These are phyloP conservation scores for Bacillus rossius DNA, from an alignment of 1,140 invertebrate genomes.

Conservation along the genomic window DNA sequence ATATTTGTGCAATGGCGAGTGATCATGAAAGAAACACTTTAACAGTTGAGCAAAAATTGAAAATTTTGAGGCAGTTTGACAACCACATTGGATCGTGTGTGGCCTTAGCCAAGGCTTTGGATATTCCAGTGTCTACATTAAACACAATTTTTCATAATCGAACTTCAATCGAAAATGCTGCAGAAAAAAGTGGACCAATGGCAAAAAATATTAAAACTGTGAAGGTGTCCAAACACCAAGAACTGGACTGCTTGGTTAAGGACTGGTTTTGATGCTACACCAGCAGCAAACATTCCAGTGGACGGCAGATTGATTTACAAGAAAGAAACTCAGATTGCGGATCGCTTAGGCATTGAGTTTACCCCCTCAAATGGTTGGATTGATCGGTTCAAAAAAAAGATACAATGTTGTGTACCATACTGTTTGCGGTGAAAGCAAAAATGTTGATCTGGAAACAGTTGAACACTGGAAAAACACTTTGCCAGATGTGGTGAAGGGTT, in stretches of 20 bases:
- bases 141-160: background rate
- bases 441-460: background rate
- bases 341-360: slow-evolving; percentile 26
- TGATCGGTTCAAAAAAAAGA: slow-evolving; percentile 30
- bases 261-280: slow-evolving; percentile 31
- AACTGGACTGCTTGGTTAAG: slow-evolving; percentile 30
- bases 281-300: slow-evolving; percentile 31
- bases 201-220: background rate
- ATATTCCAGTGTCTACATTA: background rate
- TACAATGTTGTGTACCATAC: background rate
- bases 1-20: too few relatives aligned
- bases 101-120: background rate
- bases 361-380: slow-evolving; percentile 21
- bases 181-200: background rate
- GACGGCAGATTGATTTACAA: slow-evolving; percentile 33
- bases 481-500: background rate
- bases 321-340: slow-evolving; percentile 31
- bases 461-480: slow-evolving; percentile 1
- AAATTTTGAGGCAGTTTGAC: too few relatives aligned
- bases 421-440: slow-evolving; percentile 7
- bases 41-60: too few relatives aligned
- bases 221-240: background rate
- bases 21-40: too few relatives aligned
- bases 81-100: background rate
- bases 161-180: background rate